phyloP scores from a whole-genome alignment of 2,888 invertebrate species.

The Cantharis rufa region DNA sequence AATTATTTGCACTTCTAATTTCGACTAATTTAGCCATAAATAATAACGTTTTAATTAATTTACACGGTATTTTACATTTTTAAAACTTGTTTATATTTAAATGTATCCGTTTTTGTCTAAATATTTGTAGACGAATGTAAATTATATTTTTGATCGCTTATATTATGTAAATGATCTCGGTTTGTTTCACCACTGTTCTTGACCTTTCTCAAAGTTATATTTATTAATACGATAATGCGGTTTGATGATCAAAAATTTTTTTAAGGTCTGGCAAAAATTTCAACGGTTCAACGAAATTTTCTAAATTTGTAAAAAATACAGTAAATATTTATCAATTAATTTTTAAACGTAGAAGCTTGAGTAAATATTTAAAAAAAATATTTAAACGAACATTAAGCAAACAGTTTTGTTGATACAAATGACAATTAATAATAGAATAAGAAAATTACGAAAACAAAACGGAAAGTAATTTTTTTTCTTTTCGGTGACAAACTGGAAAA shows the following conservation, averaged over 20 bases:
- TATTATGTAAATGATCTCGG: constrained; percentile 13
- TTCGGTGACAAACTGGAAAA: background rate
- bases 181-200: constrained; percentile 6
- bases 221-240: constrained; percentile 7
- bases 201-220: constrained; percentile 27
- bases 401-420: background rate
- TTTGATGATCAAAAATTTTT: background rate
- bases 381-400: background rate
- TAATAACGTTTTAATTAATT: background rate
- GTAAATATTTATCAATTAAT: background rate
- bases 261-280: background rate
- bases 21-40: background rate
- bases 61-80: background rate
- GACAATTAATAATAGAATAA: background rate
- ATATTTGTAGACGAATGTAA: constrained; percentile 18
- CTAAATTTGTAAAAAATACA: too few relatives aligned
- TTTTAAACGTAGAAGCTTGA: background rate
- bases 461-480: background rate
- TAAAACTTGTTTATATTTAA: constrained; percentile 16
- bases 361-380: background rate
- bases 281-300: background rate
- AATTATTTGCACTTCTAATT: background rate
- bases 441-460: background rate
- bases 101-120: constrained; percentile 5
- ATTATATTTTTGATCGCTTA: constrained; percentile 11